A percentile compares a stretch with the other conserved stretches of the same genome.
phyloP scores from a whole-genome alignment of 2,113 vertebrate genomes.

The Ciconia stormi region DNA sequence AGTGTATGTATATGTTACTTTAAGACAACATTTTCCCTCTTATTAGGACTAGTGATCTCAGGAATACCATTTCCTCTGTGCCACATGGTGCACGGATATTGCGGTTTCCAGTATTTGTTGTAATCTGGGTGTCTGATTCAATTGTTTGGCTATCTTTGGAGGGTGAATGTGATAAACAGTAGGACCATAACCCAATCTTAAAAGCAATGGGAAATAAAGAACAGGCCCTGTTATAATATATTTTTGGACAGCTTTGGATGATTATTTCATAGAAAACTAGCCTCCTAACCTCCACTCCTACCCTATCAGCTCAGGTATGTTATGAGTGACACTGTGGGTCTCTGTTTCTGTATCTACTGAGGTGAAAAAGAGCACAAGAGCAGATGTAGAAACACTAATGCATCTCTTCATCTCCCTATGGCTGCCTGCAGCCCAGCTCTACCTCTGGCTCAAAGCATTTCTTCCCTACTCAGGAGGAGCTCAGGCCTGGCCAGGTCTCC shows the following conservation, averaged over 20 bases:
- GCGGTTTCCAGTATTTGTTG: slow-evolving; percentile 9
- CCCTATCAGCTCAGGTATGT: not conserved
- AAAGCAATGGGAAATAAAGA: slow-evolving; percentile 61
- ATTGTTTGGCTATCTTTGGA: slow-evolving; percentile 59
- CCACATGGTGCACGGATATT: slow-evolving; percentile 19
- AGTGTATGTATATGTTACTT: not conserved
- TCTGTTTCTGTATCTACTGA: not conserved
- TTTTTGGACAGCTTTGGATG: slow-evolving; percentile 2
- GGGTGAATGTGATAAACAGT: slow-evolving; percentile 53
- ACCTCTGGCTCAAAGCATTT: not conserved
- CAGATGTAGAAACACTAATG: not conserved
- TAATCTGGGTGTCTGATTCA: slow-evolving; percentile 50
- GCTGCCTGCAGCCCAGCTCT: not conserved
- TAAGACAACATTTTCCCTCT: not conserved
- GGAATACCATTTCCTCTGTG: slow-evolving; percentile 31
- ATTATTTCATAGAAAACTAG: slow-evolving; percentile 21
- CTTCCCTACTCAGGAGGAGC: not conserved
- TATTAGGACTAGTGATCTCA: not conserved
- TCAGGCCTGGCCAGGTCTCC: not conserved
- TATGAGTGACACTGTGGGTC: not conserved
- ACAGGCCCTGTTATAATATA: not conserved
- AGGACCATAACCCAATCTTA: slow-evolving; percentile 51
- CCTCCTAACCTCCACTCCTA: not conserved
- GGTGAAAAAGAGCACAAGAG: not conserved
- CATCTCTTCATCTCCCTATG: not conserved